Evolutionary conservation across 2,113 vertebrate species (phyloP).

Genomic region (Porphyrio hochstetteri): DNA sequence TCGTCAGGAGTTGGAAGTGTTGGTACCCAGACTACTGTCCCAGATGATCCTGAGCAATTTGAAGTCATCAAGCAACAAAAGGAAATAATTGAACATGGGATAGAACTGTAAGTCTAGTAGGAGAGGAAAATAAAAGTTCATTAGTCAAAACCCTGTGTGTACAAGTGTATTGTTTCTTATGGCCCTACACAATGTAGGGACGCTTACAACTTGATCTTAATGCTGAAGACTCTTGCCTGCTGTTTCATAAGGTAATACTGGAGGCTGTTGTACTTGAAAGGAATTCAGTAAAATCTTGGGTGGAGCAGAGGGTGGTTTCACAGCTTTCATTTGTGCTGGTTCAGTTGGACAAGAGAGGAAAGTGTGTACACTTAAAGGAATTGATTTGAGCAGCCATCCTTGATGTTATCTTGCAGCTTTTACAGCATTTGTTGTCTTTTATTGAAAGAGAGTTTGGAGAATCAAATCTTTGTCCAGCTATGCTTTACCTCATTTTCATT

Average conservation of each 20-base stretch:
- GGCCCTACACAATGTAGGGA: neutral
- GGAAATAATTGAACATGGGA: slow-evolving; percentile 97
- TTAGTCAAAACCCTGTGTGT: neutral
- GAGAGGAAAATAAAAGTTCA: neutral
- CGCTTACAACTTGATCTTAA: neutral
- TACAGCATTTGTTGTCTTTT: neutral
- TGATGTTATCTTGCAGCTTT: neutral
- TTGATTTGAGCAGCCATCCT: neutral
- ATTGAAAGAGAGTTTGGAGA: neutral
- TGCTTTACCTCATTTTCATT: neutral
- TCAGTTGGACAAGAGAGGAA: neutral
- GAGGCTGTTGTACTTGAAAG: neutral
- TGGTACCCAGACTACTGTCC: slow-evolving; percentile 76
- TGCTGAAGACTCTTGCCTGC: neutral
- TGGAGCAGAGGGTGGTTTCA: neutral
- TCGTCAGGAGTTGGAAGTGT: slow-evolving; percentile 82
- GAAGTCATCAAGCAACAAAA: slow-evolving; percentile 99
- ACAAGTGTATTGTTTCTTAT: neutral
- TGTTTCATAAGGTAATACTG: neutral
- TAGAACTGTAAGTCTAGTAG: slow-evolving; percentile 86
- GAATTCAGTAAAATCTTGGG: neutral
- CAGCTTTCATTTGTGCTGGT: neutral
- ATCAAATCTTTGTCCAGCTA: neutral
- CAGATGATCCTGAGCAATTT: slow-evolving; percentile 94
- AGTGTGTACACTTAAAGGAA: neutral